Conservation (phyloP, 2,888 invertebrate species). For the Drosophila leonis region DNA sequence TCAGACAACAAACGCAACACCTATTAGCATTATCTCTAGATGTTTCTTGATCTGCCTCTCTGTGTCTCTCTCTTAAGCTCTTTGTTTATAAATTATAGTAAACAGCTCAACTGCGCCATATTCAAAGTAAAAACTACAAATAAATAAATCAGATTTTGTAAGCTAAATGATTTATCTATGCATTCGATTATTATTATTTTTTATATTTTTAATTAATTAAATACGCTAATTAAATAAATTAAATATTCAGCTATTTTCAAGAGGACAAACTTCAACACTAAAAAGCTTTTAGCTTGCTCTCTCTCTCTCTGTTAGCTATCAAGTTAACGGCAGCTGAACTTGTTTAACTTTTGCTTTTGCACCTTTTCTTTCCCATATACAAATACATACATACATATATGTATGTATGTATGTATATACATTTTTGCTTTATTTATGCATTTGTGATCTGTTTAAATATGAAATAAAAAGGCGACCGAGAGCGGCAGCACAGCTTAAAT, state of each 20-base stretch:
- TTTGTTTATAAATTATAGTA: not conserved
- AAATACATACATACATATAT: not conserved
- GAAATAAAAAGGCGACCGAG: slow-evolving; percentile 38
- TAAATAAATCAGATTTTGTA: slow-evolving; percentile 23
- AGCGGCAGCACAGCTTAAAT: slow-evolving; percentile 10
- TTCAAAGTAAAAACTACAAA: slow-evolving; percentile 8
- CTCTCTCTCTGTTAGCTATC: slow-evolving; percentile 24
- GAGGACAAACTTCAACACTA: slow-evolving; percentile 30
- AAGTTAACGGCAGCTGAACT: slow-evolving; percentile 70
- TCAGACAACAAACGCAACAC: not conserved
- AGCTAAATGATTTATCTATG: slow-evolving; percentile 18
- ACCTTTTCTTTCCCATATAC: slow-evolving; percentile 3
- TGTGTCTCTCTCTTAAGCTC: not conserved
- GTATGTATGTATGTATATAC: too few species aligned
- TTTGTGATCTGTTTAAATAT: slow-evolving; percentile 72
- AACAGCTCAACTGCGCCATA: slow-evolving; percentile 18
- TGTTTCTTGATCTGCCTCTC: not conserved
- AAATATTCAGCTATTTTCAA: slow-evolving; percentile 6
- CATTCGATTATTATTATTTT: not conserved
- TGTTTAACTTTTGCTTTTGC: slow-evolving; percentile 51
- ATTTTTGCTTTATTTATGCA: slow-evolving; percentile 36
- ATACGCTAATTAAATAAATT: slow-evolving; percentile 9
- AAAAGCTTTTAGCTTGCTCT: slow-evolving; percentile 5
- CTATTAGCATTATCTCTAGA: slow-evolving; percentile 1
- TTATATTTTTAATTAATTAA: slow-evolving; percentile 1